Percentiles rank a stretch among this genome's conserved stretches.
phyloP scores from a whole-genome alignment of 2,113 vertebrate genomes.

The Potamarius usumacintae region DNA sequence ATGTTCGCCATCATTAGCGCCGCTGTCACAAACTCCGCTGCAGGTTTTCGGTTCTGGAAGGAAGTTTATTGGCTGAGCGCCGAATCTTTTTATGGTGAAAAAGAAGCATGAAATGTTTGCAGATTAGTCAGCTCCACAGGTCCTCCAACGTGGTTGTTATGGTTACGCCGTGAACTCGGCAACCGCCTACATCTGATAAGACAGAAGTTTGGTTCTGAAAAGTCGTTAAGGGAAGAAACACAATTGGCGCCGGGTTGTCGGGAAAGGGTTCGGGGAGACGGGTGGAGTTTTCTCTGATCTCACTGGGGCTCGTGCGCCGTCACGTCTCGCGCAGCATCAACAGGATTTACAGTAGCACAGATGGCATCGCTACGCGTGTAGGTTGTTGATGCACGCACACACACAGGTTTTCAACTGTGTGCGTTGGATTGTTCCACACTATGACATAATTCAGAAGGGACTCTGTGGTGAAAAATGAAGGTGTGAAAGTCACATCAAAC shows the following conservation, averaged over 20 bases:
- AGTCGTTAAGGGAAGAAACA: background rate
- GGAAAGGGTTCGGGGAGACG: background rate
- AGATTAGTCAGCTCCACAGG: background rate
- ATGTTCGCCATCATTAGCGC: background rate
- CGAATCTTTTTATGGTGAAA: background rate
- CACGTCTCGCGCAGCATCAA: background rate
- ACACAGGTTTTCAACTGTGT: background rate
- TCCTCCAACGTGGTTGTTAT: background rate
- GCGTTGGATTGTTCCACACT: background rate
- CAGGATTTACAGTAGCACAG: constrained; percentile 22
- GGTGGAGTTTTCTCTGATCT: background rate
- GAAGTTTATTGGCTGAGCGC: background rate
- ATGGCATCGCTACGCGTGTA: constrained; percentile 5
- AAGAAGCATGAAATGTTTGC: background rate
- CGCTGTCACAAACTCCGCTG: background rate
- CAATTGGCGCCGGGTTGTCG: background rate
- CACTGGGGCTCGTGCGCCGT: background rate
- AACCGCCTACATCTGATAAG: background rate
- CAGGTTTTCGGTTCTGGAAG: background rate
- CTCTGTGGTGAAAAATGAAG: constrained; percentile 49
- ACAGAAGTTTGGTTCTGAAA: background rate
- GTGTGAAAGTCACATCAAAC: constrained; percentile 31
- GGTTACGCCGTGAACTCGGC: background rate
- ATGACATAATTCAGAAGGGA: constrained; percentile 5
- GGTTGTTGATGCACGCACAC: constrained; percentile 1